Percentiles rank a stretch among this genome's conserved stretches.
Evolutionary conservation across 2,113 vertebrate species (phyloP).

Genomic region (Saguinus midas): DNA sequence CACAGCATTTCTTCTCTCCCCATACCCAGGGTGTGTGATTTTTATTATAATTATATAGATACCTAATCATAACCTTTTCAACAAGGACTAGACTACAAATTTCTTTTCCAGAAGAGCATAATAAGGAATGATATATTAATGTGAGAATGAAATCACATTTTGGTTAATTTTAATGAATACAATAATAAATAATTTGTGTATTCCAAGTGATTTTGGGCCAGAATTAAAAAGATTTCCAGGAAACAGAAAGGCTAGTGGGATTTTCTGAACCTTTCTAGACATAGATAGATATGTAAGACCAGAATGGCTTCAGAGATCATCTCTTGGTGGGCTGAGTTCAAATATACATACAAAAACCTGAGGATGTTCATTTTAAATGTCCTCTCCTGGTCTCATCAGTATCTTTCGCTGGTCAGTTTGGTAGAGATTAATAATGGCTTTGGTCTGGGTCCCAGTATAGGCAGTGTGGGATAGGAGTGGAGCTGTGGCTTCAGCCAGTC

Average conservation of each 20-base stretch:
- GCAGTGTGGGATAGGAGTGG: background rate
- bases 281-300: background rate
- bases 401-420: background rate
- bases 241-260: conserved; percentile 43
- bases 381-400: background rate
- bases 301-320: background rate
- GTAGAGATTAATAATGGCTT: background rate
- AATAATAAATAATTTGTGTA: conserved; percentile 55
- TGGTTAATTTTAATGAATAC: conserved; percentile 45
- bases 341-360: background rate
- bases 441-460: background rate
- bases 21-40: background rate
- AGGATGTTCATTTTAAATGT: background rate
- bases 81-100: background rate
- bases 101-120: background rate
- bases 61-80: background rate
- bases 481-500: background rate
- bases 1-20: background rate
- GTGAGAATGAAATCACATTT: conserved; percentile 29
- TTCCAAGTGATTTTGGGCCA: conserved; percentile 38
- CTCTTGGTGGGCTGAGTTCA: background rate
- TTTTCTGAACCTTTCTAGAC: conserved; percentile 19
- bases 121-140: conserved; percentile 28
- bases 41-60: background rate
- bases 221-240: conserved; percentile 42